These are phyloP conservation scores for Odobenus rosmarus DNA, from an alignment of 2,113 vertebrate genomes.

Conservation along the genomic window DNA sequence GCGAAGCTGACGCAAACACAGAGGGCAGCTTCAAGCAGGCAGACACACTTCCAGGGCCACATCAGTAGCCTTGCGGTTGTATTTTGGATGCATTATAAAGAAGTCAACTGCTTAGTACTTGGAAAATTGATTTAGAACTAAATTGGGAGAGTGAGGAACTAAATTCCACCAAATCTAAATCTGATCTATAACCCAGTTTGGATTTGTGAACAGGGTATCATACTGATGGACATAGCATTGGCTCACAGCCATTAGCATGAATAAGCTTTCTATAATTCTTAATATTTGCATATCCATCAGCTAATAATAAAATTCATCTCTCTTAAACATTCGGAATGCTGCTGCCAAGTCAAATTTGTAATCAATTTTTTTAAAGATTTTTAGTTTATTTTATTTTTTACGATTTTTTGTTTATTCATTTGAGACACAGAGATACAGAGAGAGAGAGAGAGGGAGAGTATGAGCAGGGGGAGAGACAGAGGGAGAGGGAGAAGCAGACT, in stretches of 20 bases:
- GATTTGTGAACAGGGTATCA: not conserved
- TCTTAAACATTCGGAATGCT: slow-evolving; percentile 47
- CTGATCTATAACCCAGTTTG: slow-evolving; percentile 39
- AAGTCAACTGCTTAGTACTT: slow-evolving; percentile 14
- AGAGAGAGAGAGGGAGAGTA: too few relatives aligned
- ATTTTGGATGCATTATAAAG: slow-evolving; percentile 50
- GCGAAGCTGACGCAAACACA: not conserved
- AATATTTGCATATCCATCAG: slow-evolving; percentile 65
- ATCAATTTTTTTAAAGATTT: slow-evolving; percentile 2
- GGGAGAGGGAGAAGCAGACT: too few relatives aligned
- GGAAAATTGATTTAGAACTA: slow-evolving; percentile 62
- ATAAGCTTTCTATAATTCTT: slow-evolving; percentile 62
- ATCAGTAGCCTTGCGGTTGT: not conserved
- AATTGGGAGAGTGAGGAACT: slow-evolving; percentile 38
- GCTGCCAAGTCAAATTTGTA: slow-evolving; percentile 59
- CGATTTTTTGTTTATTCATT: too few relatives aligned
- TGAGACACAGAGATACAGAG: too few relatives aligned
- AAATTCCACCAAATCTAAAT: slow-evolving; percentile 56
- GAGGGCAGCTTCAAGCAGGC: not conserved
- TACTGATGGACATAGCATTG: slow-evolving; percentile 2
- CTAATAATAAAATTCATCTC: slow-evolving; percentile 58
- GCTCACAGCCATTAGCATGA: slow-evolving; percentile 44
- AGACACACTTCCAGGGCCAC: not conserved
- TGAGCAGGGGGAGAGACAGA: too few relatives aligned
- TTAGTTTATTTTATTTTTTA: not conserved